Conservation (phyloP, 2,888 invertebrate genomes). For the Disparrhopalites patrizii region DNA sequence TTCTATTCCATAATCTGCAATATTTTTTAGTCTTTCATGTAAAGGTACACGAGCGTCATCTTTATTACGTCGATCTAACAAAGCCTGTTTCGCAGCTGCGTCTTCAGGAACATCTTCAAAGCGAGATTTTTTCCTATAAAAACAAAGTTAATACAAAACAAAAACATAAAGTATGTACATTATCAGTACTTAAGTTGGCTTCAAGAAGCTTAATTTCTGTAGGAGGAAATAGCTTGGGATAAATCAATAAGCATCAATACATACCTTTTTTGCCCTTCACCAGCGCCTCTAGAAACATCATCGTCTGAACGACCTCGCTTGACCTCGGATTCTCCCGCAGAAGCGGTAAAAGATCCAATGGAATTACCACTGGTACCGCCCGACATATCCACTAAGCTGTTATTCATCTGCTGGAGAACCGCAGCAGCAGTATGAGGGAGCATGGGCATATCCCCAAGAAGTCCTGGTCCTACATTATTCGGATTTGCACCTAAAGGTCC, state of each 20-base stretch:
- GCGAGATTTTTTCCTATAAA: constrained; percentile 23
- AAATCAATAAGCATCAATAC: background rate
- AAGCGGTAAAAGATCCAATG: background rate
- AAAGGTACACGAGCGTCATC: constrained; percentile 20
- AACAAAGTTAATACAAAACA: too few species aligned
- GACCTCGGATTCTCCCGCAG: background rate
- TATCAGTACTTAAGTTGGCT: background rate
- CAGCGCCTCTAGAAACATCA: background rate
- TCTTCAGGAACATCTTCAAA: constrained; percentile 13
- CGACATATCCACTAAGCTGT: background rate
- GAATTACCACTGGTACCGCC: background rate
- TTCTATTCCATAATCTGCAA: constrained; percentile 23
- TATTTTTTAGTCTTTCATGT: constrained; percentile 20
- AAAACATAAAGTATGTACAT: too few species aligned
- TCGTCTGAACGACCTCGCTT: constrained; percentile 10
- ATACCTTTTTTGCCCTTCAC: constrained; percentile 15
- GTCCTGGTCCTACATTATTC: constrained; percentile 33
- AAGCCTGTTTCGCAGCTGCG: background rate
- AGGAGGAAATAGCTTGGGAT: background rate
- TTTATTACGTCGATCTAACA: constrained; percentile 7
- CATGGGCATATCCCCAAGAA: constrained; percentile 45
- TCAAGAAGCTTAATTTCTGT: background rate
- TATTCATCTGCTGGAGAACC: constrained; percentile 3
- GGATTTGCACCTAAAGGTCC: background rate
- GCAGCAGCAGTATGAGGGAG: background rate